Percentiles rank a stretch among this genome's conserved stretches.
phyloP scores from a whole-genome alignment of 2,113 vertebrate genomes.

The Rhynchomys soricoides region DNA sequence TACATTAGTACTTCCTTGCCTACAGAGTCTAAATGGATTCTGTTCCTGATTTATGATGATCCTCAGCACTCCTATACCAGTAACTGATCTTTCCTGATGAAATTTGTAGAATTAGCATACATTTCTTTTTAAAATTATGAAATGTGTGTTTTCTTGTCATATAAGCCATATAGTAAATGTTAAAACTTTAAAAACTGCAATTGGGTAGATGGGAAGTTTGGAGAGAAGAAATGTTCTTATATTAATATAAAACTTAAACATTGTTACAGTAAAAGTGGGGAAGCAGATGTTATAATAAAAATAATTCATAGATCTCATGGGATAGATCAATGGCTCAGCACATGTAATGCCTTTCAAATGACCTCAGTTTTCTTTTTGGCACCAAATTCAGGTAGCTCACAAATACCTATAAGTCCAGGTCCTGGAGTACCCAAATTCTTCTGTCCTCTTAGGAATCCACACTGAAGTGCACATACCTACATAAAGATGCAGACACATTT shows the following conservation, averaged over 20 bases:
- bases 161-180: background rate
- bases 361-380: background rate
- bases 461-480: accelerated
- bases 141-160: accelerated
- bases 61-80: accelerated
- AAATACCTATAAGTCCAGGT: accelerated
- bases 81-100: accelerated
- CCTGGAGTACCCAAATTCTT: accelerated
- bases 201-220: accelerated
- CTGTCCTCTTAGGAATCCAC: accelerated
- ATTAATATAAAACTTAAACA: background rate
- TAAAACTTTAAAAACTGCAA: background rate
- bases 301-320: background rate
- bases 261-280: background rate
- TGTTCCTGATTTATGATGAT: accelerated
- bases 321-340: background rate
- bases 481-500: accelerated
- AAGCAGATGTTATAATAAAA: background rate
- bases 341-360: background rate
- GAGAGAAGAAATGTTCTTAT: background rate
- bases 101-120: background rate
- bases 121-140: background rate
- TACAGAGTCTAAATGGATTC: accelerated
- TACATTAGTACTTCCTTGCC: accelerated
- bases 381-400: background rate